These are phyloP conservation scores for Daubentonia madagascariensis DNA, from an alignment of 2,113 vertebrate genomes.

Conservation along the genomic window DNA sequence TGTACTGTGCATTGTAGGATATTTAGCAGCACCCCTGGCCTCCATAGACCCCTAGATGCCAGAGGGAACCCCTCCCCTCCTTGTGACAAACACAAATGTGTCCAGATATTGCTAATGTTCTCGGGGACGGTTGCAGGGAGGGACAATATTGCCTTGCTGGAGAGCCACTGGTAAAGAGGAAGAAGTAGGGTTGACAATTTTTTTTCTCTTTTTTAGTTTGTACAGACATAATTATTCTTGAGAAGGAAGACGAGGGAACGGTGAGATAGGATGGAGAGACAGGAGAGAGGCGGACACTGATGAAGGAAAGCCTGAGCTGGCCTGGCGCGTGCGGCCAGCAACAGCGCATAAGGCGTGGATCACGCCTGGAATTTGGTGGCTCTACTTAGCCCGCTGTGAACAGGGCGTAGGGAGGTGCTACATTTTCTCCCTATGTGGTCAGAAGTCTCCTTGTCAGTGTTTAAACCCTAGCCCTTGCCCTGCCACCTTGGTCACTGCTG, in stretches of 20 bases:
- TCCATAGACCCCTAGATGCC: neutral
- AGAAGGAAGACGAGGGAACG: neutral
- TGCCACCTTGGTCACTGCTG: neutral
- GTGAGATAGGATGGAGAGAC: neutral
- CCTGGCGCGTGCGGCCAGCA: rapidly evolving
- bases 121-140: neutral
- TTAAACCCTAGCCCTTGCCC: neutral
- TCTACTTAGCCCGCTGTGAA: neutral
- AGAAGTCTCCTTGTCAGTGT: neutral
- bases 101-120: neutral
- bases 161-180: neutral
- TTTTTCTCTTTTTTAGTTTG: neutral
- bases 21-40: neutral
- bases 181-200: neutral
- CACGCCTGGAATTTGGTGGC: neutral
- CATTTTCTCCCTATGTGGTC: neutral
- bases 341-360: rapidly evolving
- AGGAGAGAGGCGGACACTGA: neutral
- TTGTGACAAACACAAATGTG: no score
- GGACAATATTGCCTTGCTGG: neutral
- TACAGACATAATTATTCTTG: neutral
- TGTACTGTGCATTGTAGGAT: no score
- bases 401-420: neutral
- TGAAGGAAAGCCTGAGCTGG: neutral
- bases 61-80: neutral